phyloP scores from a whole-genome alignment of 2,888 invertebrate genomes.

The Sclerodermus sp. region DNA sequence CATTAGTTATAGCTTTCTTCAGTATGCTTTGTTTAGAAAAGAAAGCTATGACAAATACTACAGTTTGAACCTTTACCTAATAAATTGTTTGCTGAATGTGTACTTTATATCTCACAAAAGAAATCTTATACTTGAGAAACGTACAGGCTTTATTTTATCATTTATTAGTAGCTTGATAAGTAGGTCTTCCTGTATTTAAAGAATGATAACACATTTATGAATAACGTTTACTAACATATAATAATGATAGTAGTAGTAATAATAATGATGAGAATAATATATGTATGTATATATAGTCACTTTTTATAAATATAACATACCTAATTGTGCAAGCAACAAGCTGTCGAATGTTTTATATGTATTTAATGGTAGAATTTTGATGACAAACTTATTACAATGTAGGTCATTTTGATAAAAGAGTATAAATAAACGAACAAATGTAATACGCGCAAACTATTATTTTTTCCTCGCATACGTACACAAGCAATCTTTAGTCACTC shows the following conservation, averaged over 20 bases:
- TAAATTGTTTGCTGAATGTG: no score
- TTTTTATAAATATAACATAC: no score
- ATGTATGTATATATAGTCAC: background rate
- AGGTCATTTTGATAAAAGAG: background rate
- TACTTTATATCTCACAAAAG: no score
- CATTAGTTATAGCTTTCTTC: no score
- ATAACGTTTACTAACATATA: background rate
- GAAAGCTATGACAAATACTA: no score
- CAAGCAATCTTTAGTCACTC: conserved; percentile 6
- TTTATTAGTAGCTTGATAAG: background rate
- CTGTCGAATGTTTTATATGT: background rate
- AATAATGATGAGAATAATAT: background rate
- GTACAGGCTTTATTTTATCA: background rate
- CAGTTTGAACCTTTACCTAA: no score
- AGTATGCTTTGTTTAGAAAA: no score
- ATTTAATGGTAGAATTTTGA: background rate
- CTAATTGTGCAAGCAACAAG: no score
- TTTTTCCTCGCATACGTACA: background rate
- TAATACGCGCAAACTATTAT: background rate
- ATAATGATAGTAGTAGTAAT: background rate
- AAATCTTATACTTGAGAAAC: no score
- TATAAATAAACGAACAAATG: background rate
- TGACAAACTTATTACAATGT: background rate
- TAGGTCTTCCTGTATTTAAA: background rate
- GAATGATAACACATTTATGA: background rate